A percentile compares a stretch with the other conserved stretches of the same genome.
phyloP scores from a whole-genome alignment of 2,797 vertebrate species.

The Lithobates sylvaticus region DNA sequence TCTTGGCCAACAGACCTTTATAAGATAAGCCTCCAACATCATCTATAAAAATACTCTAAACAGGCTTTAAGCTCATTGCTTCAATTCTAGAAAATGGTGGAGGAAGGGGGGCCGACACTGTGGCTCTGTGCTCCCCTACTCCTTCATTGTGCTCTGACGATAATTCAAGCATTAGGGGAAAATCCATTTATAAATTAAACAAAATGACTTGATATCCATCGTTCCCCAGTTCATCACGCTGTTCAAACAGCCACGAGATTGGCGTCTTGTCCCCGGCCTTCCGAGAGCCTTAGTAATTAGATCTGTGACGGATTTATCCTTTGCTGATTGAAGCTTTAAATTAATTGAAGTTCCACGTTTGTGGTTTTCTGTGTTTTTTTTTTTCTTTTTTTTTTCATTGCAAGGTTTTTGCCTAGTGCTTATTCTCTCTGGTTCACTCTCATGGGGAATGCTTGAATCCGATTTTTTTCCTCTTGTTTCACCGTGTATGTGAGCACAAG shows the following conservation, averaged over 20 bases:
- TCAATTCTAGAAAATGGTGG: constrained; percentile 20
- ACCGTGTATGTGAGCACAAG: constrained; percentile 51
- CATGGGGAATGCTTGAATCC: constrained; percentile 30
- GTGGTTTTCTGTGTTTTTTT: constrained; percentile 82
- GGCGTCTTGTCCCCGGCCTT: constrained; percentile 93
- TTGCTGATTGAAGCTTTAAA: constrained; percentile 98
- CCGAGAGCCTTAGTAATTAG: constrained; percentile 98
- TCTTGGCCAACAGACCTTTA: constrained; percentile 11
- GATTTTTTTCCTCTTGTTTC: constrained; percentile 44
- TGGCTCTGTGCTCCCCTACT: constrained; percentile 51
- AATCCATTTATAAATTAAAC: constrained; percentile 99
- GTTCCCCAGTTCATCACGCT: constrained; percentile 99
- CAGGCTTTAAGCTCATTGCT: constrained; percentile 27
- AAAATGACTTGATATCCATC: constrained; percentile 99
- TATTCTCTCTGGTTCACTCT: constrained; percentile 49
- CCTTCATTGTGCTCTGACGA: constrained; percentile 92
- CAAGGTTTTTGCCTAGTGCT: constrained; percentile 45
- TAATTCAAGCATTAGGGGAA: constrained; percentile 99
- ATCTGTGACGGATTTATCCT: constrained; percentile 98
- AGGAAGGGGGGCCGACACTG: neutral
- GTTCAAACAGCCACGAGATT: constrained; percentile 98
- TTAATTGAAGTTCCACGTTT: constrained; percentile 99
- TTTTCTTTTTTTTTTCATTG: constrained; percentile 38
- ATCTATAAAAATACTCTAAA: constrained; percentile 39
- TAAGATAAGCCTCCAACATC: constrained; percentile 36